Evolutionary conservation across 2,888 invertebrate species (phyloP).

Genomic region (Drosophila suboccidentalis): DNA sequence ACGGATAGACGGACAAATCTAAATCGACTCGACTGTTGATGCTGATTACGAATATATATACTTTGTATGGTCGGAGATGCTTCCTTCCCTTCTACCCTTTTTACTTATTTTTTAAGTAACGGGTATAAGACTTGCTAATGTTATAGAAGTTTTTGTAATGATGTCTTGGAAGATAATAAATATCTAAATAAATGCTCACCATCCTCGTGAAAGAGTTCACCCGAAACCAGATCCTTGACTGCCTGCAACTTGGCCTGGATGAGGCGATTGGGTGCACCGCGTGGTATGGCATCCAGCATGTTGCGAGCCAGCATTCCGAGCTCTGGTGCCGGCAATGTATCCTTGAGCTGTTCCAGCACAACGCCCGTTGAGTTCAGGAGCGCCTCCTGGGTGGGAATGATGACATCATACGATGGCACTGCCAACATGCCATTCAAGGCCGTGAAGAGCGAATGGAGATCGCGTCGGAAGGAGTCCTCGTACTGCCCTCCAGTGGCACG

Average conservation of each 20-base stretch:
- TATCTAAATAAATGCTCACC: slow-evolving; percentile 84
- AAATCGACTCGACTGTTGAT: no score
- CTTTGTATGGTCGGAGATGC: no score
- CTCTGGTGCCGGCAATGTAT: slow-evolving; percentile 91
- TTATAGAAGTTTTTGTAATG: no score
- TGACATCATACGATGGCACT: slow-evolving; percentile 90
- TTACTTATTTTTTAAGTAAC: no score
- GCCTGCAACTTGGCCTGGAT: slow-evolving; percentile 93
- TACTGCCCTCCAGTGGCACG: slow-evolving; percentile 95
- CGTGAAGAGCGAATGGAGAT: slow-evolving; percentile 92
- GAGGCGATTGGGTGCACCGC: slow-evolving; percentile 88
- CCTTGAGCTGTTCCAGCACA: slow-evolving; percentile 92
- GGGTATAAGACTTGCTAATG: no score
- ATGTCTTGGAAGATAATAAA: no score
- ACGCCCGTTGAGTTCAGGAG: slow-evolving; percentile 93
- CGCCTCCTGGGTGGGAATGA: slow-evolving; percentile 93
- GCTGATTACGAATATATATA: no score
- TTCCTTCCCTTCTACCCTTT: no score
- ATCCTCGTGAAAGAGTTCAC: slow-evolving; percentile 90
- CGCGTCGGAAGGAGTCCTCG: slow-evolving; percentile 94
- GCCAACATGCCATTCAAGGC: slow-evolving; percentile 92
- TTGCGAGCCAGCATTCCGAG: slow-evolving; percentile 91
- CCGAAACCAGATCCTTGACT: slow-evolving; percentile 92
- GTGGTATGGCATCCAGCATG: slow-evolving; percentile 91
- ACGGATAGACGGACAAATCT: no score